phyloP scores from a whole-genome alignment of 2,888 invertebrate genomes.

The Synergus japonicus region DNA sequence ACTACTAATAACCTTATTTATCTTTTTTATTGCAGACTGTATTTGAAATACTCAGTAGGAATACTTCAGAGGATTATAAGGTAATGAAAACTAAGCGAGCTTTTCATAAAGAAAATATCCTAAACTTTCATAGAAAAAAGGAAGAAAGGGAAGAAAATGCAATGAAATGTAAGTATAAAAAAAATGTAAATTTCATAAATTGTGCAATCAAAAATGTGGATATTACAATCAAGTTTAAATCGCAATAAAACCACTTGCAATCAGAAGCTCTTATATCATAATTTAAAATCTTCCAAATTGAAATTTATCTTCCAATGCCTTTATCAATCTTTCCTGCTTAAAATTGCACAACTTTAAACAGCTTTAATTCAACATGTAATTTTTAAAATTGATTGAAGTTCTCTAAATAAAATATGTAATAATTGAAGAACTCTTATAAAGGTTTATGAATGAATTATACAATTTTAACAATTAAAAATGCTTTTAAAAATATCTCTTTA shows the following conservation, averaged over 20 bases:
- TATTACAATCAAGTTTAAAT: conserved; percentile 5
- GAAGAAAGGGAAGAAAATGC: conserved; percentile 71
- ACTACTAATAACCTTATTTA: too few species aligned
- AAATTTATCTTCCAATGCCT: neutral
- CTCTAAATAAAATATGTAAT: neutral
- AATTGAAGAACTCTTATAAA: neutral
- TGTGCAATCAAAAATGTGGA: neutral
- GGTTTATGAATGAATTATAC: neutral
- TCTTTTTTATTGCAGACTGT: conserved; percentile 86
- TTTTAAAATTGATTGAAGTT: too few species aligned
- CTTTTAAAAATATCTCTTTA: neutral
- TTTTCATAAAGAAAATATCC: conserved; percentile 83
- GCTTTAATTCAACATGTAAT: too few species aligned
- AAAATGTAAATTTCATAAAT: neutral
- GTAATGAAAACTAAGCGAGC: conserved; percentile 94
- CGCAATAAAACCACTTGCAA: neutral
- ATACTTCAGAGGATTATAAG: conserved; percentile 86
- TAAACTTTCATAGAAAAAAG: conserved; percentile 75
- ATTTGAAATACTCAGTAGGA: conserved; percentile 92
- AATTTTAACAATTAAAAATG: neutral
- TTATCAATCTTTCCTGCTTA: neutral
- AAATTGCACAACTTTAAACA: neutral
- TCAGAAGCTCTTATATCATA: neutral
- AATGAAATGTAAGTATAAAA: conserved; percentile 50
- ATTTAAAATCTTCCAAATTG: neutral